Conservation (phyloP, 2,113 vertebrate species). For the Terrapene triunguis region DNA sequence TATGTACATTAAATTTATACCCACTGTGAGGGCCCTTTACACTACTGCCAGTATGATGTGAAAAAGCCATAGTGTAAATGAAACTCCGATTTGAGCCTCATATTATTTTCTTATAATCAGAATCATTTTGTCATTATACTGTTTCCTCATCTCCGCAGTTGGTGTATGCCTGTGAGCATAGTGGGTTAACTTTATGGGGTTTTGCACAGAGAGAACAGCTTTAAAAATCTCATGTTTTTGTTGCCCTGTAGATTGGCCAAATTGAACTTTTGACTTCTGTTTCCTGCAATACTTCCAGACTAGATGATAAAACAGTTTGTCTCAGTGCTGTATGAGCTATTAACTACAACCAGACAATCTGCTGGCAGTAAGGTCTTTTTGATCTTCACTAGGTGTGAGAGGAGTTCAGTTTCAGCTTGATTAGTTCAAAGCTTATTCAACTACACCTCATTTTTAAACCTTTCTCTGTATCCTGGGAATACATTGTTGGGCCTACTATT, state of each 20-base stretch:
- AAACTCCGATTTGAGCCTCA: neutral
- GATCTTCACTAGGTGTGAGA: neutral
- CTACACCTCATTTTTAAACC: constrained; percentile 32
- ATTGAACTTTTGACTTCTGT: neutral
- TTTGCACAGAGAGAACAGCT: neutral
- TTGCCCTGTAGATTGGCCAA: neutral
- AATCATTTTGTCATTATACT: neutral
- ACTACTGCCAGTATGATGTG: neutral
- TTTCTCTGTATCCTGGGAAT: neutral
- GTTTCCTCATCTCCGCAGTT: neutral
- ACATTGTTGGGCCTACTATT: neutral
- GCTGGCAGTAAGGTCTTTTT: neutral
- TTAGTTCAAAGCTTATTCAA: constrained; percentile 11
- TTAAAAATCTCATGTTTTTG: neutral
- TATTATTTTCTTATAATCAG: neutral
- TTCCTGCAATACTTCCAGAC: neutral
- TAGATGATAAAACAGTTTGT: neutral
- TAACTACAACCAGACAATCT: neutral
- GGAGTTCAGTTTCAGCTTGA: constrained; percentile 26
- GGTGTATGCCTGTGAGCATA: neutral
- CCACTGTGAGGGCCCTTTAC: neutral
- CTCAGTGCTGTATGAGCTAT: neutral
- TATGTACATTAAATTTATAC: too few relatives aligned
- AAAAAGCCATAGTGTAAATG: neutral
- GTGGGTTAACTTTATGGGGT: neutral